phyloP scores from a whole-genome alignment of 1,140 invertebrate species.

The Sycobia sp. region DNA sequence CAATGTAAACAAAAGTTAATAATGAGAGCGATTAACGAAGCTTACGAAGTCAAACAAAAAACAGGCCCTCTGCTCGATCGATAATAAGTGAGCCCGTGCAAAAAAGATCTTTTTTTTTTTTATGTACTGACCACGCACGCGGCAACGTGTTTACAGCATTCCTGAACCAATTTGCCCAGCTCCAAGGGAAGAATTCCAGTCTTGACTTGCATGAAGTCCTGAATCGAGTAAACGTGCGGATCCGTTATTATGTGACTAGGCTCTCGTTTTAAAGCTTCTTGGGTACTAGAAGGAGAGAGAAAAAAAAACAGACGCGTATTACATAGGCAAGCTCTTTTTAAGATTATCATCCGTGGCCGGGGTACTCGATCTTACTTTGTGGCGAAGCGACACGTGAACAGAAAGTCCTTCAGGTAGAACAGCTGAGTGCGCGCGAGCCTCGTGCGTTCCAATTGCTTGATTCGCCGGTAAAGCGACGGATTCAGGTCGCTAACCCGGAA shows the following conservation, averaged over 20 bases:
- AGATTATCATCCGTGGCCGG: conserved; percentile 11
- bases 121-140: conserved; percentile 70
- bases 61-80: too few relatives aligned
- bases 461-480: conserved; percentile 68
- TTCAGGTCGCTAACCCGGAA: conserved; percentile 79
- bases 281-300: conserved; percentile 63
- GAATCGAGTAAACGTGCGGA: conserved; percentile 76
- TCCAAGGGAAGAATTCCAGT: conserved; percentile 66
- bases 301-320: too few relatives aligned
- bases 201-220: conserved; percentile 75
- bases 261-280: conserved; percentile 65
- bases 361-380: conserved; percentile 63
- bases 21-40: too few relatives aligned
- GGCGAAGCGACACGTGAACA: conserved; percentile 70
- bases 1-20: too few relatives aligned
- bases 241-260: conserved; percentile 69
- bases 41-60: too few relatives aligned
- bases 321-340: conserved; percentile 25
- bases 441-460: conserved; percentile 67
- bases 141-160: conserved; percentile 69
- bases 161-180: conserved; percentile 67
- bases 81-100: too few relatives aligned
- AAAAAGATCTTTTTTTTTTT: conserved; percentile 4
- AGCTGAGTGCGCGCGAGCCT: conserved; percentile 69
- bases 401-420: conserved; percentile 72